Evolutionary conservation across 2,113 vertebrate genomes (phyloP).

Genomic region (Casuarius casuarius): DNA sequence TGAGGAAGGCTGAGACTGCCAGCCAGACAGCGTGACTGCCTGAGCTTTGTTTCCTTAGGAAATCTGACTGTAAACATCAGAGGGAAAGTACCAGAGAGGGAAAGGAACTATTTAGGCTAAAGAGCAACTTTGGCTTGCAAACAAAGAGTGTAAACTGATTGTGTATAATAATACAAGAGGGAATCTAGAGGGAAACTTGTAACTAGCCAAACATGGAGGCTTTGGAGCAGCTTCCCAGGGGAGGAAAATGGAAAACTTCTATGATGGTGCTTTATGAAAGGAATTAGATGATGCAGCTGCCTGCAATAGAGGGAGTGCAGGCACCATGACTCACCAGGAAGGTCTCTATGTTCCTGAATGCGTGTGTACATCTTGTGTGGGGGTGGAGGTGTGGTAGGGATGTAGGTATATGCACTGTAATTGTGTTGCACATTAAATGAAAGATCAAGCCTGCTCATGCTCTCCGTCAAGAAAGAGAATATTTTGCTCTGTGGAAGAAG

Average conservation of each 20-base stretch:
- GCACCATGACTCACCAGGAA: slow-evolving; percentile 12
- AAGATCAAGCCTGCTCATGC: neutral
- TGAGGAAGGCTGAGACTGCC: neutral
- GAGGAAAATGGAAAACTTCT: slow-evolving; percentile 6
- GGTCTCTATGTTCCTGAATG: neutral
- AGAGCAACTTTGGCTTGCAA: slow-evolving; percentile 15
- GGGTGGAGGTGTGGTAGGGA: neutral
- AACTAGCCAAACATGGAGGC: neutral
- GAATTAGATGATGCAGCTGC: slow-evolving; percentile 20
- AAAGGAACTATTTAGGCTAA: neutral
- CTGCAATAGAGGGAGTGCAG: neutral
- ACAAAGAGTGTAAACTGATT: neutral
- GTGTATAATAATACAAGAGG: neutral
- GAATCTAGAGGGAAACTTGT: neutral
- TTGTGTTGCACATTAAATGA: neutral
- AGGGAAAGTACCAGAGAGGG: neutral
- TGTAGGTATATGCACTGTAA: neutral
- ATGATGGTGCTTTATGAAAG: slow-evolving; percentile 4
- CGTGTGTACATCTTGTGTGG: neutral
- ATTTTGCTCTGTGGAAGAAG: neutral
- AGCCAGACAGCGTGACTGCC: neutral
- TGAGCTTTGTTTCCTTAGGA: neutral
- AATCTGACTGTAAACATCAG: neutral
- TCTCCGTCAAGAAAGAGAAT: neutral
- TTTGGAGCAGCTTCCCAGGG: neutral